phyloP scores from a whole-genome alignment of 35 echinoderm and acorn worm species.

The Patiria miniata region DNA sequence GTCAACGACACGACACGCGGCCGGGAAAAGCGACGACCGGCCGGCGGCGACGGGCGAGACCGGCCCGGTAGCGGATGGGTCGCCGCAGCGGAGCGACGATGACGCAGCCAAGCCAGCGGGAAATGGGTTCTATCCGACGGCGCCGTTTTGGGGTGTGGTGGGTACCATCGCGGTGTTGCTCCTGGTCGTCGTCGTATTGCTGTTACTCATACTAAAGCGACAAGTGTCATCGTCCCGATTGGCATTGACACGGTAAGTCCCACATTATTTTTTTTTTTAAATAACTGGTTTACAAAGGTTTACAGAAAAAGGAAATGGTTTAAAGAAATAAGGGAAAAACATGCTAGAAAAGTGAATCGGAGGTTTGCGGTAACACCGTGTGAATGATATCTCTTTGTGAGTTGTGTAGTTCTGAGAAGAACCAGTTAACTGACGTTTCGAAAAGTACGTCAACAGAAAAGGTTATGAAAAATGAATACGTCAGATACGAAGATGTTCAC shows the following conservation, averaged over 20 bases:
- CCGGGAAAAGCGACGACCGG: background rate
- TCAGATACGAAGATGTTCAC: too few species aligned
- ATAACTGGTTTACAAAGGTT: too few species aligned
- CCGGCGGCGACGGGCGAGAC: background rate
- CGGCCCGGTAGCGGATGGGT: background rate
- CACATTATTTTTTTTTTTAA: too few species aligned
- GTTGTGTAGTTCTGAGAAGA: too few species aligned
- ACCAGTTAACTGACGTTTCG: too few species aligned
- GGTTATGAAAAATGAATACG: too few species aligned
- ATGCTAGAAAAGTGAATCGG: too few species aligned
- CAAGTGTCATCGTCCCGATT: background rate
- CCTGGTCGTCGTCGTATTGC: conserved; percentile 11
- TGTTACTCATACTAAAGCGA: background rate
- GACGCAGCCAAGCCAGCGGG: background rate
- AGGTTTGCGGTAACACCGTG: too few species aligned
- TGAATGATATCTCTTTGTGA: too few species aligned
- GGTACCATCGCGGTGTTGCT: conserved; percentile 10
- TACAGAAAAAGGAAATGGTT: too few species aligned
- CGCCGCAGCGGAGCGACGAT: background rate
- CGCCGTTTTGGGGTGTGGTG: conserved; percentile 20
- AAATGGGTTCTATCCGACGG: conserved; percentile 13
- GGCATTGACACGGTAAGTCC: background rate
- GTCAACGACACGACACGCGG: background rate
- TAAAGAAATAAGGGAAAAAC: too few species aligned
- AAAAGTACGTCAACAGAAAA: too few species aligned